Conservation (phyloP, 2,797 vertebrate species). For the Thalassophryne amazonica region DNA sequence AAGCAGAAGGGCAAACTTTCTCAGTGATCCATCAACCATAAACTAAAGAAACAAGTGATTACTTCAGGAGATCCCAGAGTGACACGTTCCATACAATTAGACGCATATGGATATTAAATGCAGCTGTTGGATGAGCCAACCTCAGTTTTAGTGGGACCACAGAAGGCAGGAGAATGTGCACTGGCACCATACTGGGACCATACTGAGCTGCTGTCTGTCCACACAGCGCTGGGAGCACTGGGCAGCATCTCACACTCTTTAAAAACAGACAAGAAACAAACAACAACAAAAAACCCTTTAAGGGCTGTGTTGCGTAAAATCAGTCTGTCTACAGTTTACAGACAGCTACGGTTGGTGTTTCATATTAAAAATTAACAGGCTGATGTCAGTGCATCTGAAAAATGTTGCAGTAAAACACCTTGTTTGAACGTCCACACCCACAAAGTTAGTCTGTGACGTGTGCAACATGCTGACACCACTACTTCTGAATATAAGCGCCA, state of each 20-base stretch:
- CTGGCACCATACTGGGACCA: slow-evolving; percentile 42
- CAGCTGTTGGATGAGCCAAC: slow-evolving; percentile 7
- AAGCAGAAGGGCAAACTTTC: slow-evolving; percentile 25
- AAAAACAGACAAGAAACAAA: slow-evolving; percentile 1
- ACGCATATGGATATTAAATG: background rate
- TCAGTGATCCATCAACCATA: slow-evolving; percentile 37
- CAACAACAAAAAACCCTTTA: no score
- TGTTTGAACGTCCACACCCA: no score
- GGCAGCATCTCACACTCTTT: slow-evolving; percentile 78
- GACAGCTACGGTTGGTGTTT: no score
- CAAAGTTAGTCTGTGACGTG: no score
- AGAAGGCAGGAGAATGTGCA: slow-evolving; percentile 21
- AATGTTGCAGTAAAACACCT: no score
- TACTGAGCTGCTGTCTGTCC: slow-evolving; percentile 36
- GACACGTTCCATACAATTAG: background rate
- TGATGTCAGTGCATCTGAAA: no score
- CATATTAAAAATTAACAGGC: no score
- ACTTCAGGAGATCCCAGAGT: background rate
- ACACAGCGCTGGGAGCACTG: slow-evolving; percentile 46
- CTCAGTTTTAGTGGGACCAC: slow-evolving; percentile 30
- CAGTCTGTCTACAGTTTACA: no score
- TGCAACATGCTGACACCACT: no score
- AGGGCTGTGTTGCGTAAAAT: no score
- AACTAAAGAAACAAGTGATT: slow-evolving; percentile 47
- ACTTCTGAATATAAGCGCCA: no score